Evolutionary conservation across 2,113 vertebrate genomes (phyloP).

Genomic region (Elaphurus davidianus): DNA sequence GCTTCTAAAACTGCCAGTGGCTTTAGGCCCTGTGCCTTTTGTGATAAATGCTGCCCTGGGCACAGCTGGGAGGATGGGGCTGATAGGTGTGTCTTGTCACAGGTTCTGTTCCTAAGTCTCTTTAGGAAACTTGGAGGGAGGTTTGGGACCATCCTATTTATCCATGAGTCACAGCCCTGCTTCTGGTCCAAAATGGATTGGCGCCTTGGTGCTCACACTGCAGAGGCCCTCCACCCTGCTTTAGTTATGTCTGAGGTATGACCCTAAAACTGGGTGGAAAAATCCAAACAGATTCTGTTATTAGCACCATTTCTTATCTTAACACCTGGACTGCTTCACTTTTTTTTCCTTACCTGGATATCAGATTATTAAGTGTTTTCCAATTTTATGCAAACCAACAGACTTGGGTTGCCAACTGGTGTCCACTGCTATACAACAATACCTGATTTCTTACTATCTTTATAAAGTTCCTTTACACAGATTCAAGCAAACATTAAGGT

Average conservation of each 20-base stretch:
- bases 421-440: not conserved
- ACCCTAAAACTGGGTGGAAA: not conserved
- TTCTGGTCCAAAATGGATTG: not conserved
- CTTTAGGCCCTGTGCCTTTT: not conserved
- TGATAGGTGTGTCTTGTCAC: not conserved
- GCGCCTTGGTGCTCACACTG: not conserved
- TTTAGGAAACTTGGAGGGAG: not conserved
- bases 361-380: constrained; percentile 20
- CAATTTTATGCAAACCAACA: not conserved
- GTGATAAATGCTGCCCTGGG: not conserved
- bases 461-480: not conserved
- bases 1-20: not conserved
- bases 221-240: not conserved
- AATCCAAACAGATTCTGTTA: not conserved
- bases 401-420: not conserved
- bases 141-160: not conserved
- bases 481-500: not conserved
- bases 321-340: not conserved
- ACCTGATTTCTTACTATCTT: not conserved
- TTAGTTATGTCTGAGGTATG: not conserved
- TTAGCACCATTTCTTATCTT: not conserved
- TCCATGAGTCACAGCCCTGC: not conserved
- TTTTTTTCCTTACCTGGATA: not conserved
- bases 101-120: not conserved
- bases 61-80: not conserved